Percentiles rank a stretch among this genome's conserved stretches.
These are phyloP conservation scores for Apantesis nais DNA, from an alignment of 2,888 invertebrate species.

Conservation along the genomic window DNA sequence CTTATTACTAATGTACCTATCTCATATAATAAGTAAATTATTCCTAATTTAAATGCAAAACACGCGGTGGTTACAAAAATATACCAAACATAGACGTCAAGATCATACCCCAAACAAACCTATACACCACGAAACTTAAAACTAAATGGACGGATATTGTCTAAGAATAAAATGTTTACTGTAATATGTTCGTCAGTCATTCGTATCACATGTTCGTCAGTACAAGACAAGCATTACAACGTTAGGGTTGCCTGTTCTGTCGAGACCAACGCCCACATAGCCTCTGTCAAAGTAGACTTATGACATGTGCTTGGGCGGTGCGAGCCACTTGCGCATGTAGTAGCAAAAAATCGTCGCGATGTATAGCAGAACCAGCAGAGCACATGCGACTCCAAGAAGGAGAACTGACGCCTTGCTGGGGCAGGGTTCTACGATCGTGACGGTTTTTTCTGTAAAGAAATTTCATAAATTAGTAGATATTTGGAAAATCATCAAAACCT, in stretches of 20 bases:
- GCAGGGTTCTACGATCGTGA: conserved; percentile 95
- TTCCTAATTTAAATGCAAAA: conserved; percentile 74
- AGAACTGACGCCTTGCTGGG: conserved; percentile 96
- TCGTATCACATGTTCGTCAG: conserved; percentile 77
- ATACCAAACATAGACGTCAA: conserved; percentile 54
- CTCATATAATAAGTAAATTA: too few relatives aligned
- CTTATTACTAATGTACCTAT: too few relatives aligned
- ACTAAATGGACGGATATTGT: conserved; percentile 60
- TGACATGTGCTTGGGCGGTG: conserved; percentile 92
- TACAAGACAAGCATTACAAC: conserved; percentile 52
- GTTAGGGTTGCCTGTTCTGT: conserved; percentile 33
- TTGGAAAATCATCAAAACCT: not conserved
- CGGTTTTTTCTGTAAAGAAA: conserved; percentile 91
- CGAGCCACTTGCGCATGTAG: conserved; percentile 96
- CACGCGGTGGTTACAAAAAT: conserved; percentile 79
- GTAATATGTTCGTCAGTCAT: conserved; percentile 70
- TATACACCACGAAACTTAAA: conserved; percentile 58
- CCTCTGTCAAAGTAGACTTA: conserved; percentile 51
- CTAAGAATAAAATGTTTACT: conserved; percentile 49
- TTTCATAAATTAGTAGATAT: not conserved
- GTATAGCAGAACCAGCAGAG: conserved; percentile 94
- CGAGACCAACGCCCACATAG: conserved; percentile 41
- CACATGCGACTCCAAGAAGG: conserved; percentile 95
- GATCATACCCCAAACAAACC: conserved; percentile 56
- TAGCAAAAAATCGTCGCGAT: conserved; percentile 96